Percentiles rank a stretch among this genome's conserved stretches.
phyloP scores from a whole-genome alignment of 64 coral and sea anemone species.

The Montipora efflorescens region DNA sequence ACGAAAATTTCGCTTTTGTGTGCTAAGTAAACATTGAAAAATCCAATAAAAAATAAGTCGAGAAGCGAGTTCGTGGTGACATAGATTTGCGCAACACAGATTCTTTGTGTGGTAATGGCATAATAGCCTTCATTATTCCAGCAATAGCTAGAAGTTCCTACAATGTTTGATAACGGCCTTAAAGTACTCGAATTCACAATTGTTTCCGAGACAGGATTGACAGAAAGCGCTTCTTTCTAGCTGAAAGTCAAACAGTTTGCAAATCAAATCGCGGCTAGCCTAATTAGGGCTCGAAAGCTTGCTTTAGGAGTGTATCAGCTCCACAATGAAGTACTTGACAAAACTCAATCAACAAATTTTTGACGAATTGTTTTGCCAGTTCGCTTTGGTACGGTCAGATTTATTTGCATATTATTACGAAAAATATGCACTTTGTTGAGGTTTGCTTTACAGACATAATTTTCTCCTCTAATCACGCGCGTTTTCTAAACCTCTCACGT shows the following conservation, averaged over 20 bases:
- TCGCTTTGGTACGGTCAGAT: conserved; percentile 29
- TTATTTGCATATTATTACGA: conserved; percentile 86
- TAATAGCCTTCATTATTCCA: neutral
- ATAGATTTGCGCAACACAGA: neutral
- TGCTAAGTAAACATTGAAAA: conserved; percentile 82
- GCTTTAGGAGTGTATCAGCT: conserved; percentile 85
- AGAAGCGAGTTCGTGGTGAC: neutral
- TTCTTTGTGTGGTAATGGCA: neutral
- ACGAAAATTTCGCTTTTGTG: conserved; percentile 90
- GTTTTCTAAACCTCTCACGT: neutral
- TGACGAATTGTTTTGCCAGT: conserved; percentile 89
- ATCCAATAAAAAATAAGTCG: conserved; percentile 62
- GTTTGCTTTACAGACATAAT: neutral
- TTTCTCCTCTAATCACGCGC: neutral
- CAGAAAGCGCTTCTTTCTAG: conserved; percentile 50
- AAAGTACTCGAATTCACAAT: conserved; percentile 52
- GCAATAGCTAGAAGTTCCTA: neutral
- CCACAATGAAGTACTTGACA: conserved; percentile 90
- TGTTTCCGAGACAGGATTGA: conserved; percentile 48
- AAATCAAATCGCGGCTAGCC: conserved; percentile 78
- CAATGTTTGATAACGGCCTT: conserved; percentile 46
- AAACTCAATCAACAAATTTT: conserved; percentile 93
- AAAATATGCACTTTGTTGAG: conserved; percentile 55
- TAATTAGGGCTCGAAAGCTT: conserved; percentile 81
- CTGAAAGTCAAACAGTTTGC: conserved; percentile 53